phyloP scores from a whole-genome alignment of 2,888 invertebrate genomes.

The Aporophyla nigra region DNA sequence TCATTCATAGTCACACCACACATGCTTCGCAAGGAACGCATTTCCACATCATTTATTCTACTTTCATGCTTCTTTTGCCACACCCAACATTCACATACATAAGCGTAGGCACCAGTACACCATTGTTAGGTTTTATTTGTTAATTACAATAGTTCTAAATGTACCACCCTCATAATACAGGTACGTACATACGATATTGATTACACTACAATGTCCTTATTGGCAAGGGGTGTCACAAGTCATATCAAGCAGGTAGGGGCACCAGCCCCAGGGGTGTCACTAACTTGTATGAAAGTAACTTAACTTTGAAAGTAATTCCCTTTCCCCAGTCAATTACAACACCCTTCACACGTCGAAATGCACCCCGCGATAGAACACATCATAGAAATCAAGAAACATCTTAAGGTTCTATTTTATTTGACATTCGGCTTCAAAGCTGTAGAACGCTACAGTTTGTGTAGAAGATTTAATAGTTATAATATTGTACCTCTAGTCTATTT shows the following conservation, averaged over 20 bases:
- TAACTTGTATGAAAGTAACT: constrained; percentile 41
- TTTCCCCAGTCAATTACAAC: constrained; percentile 46
- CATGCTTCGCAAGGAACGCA: too few relatives aligned
- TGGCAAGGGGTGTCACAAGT: constrained; percentile 28
- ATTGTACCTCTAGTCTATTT: constrained; percentile 5
- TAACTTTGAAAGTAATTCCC: constrained; percentile 42
- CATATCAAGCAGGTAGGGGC: constrained; percentile 11
- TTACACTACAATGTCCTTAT: constrained; percentile 29
- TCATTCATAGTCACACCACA: too few relatives aligned
- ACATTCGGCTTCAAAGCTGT: constrained; percentile 22
- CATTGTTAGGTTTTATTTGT: neutral
- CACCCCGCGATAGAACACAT: constrained; percentile 30
- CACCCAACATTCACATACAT: too few relatives aligned
- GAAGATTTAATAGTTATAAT: constrained; percentile 23
- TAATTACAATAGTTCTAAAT: neutral
- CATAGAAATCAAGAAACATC: constrained; percentile 28
- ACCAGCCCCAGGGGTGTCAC: constrained; percentile 28
- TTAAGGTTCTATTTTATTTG: constrained; percentile 10
- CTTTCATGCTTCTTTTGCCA: too few relatives aligned
- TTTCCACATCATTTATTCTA: too few relatives aligned
- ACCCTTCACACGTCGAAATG: constrained; percentile 35
- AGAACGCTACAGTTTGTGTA: constrained; percentile 1
- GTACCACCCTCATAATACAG: neutral
- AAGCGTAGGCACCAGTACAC: too few relatives aligned
- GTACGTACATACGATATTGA: constrained; percentile 8